Evolutionary conservation across 2,888 invertebrate species (phyloP).

Genomic region (Caenorhabditis sinica): DNA sequence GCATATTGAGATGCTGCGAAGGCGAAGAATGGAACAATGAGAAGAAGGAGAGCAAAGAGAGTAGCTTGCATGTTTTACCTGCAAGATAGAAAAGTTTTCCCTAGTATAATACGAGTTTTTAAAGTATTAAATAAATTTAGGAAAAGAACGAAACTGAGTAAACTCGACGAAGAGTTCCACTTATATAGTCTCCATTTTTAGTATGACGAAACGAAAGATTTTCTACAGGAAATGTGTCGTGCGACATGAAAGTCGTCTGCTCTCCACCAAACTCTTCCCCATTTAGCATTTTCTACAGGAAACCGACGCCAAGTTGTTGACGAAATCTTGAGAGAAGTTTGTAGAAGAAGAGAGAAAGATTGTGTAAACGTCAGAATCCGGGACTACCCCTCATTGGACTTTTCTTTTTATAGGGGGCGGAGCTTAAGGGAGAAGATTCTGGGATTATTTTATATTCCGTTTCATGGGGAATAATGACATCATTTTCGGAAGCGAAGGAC

Average conservation of each 20-base stretch:
- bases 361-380: conserved; percentile 53
- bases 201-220: conserved; percentile 38
- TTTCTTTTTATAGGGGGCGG: conserved; percentile 28
- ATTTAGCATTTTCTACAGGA: conserved; percentile 57
- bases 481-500: conserved; percentile 3
- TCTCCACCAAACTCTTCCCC: conserved; percentile 26
- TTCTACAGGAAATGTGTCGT: conserved; percentile 61
- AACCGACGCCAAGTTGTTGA: conserved; percentile 51
- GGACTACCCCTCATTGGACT: conserved; percentile 32
- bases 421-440: background rate
- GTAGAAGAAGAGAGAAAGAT: background rate
- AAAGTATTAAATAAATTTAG: background rate
- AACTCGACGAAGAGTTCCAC: background rate
- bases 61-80: conserved; percentile 64
- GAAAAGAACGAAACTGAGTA: conserved; percentile 1
- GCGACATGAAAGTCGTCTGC: conserved; percentile 55
- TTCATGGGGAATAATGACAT: conserved; percentile 21
- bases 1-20: conserved; percentile 36
- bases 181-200: conserved; percentile 49
- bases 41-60: conserved; percentile 51
- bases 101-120: too few species aligned
- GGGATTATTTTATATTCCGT: background rate
- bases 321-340: conserved; percentile 21
- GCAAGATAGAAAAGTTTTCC: background rate
- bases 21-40: conserved; percentile 50